Conservation (phyloP, 92 coral and sea anemone genomes). For the Heteractis magnifica region DNA sequence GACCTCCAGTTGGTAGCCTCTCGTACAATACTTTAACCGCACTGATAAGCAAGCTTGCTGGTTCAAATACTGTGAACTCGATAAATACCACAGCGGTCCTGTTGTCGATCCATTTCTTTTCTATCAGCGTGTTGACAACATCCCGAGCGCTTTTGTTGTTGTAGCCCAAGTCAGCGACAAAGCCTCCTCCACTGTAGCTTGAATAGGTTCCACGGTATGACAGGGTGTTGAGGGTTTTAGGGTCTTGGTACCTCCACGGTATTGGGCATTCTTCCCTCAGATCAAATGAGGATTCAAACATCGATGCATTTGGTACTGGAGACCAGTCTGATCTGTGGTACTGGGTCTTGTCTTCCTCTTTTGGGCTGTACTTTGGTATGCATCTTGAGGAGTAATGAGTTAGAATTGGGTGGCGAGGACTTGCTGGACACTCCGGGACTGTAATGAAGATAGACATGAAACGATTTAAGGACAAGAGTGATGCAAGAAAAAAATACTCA, state of each 20-base stretch:
- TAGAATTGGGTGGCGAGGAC: not conserved
- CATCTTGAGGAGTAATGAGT: slow-evolving; percentile 41
- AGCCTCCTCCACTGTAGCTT: slow-evolving; percentile 73
- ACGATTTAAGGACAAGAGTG: not conserved
- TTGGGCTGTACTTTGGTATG: slow-evolving; percentile 41
- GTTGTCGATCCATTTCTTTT: slow-evolving; percentile 74
- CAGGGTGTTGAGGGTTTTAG: slow-evolving; percentile 30
- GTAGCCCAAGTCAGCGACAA: slow-evolving; percentile 82
- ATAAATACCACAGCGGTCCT: slow-evolving; percentile 70
- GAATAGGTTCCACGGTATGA: slow-evolving; percentile 40
- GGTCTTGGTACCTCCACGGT: slow-evolving; percentile 70
- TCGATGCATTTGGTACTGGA: slow-evolving; percentile 32
- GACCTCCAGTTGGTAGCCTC: slow-evolving; percentile 63
- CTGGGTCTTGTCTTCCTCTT: slow-evolving; percentile 34
- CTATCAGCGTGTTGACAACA: slow-evolving; percentile 40
- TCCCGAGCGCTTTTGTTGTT: slow-evolving; percentile 54
- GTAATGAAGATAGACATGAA: not conserved
- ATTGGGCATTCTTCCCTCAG: slow-evolving; percentile 52
- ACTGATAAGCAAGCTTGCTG: slow-evolving; percentile 60
- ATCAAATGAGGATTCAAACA: slow-evolving; percentile 10
- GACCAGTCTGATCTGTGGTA: slow-evolving; percentile 61
- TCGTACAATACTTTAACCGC: slow-evolving; percentile 65
- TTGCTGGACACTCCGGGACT: slow-evolving; percentile 14
- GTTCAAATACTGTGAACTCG: slow-evolving; percentile 81
- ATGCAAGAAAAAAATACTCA: no score